Evolutionary conservation across 2,113 vertebrate species (phyloP).

Genomic region (Azemiops feae): DNA sequence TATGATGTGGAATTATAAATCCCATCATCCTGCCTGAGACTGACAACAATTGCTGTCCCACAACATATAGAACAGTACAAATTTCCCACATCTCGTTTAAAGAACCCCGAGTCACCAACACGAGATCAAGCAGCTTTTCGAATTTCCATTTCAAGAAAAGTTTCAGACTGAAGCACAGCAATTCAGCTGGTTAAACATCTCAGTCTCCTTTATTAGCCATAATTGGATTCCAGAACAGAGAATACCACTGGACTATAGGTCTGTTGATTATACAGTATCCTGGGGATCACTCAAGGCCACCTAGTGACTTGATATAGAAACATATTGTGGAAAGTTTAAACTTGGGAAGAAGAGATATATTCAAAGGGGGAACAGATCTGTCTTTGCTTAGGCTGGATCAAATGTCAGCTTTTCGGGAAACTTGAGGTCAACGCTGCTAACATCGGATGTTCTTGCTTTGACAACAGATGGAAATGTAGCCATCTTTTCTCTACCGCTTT

Average conservation of each 20-base stretch:
- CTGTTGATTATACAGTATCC: neutral
- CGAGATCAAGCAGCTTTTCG: neutral
- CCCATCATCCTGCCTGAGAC: neutral
- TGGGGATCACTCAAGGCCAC: neutral
- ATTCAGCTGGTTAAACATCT: neutral
- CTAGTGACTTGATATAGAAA: constrained; percentile 32
- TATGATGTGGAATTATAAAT: neutral
- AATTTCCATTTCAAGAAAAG: neutral
- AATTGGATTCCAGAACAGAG: neutral
- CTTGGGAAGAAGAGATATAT: constrained; percentile 41
- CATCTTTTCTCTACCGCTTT: too few relatives aligned
- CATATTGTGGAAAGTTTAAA: constrained; percentile 9
- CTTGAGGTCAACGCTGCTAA: too few relatives aligned
- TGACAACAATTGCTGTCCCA: neutral
- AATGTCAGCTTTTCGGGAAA: constrained; percentile 26
- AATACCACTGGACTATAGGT: neutral
- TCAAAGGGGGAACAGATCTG: constrained; percentile 28
- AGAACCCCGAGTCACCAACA: neutral
- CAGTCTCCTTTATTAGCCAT: neutral
- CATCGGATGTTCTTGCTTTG: too few relatives aligned
- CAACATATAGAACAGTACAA: neutral
- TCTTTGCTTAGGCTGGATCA: constrained; percentile 41
- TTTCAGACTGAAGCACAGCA: neutral
- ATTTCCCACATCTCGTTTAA: neutral
- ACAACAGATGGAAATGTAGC: too few relatives aligned